Base-by-base conservation (phyloP, 2,888 invertebrate species). In the Drosophila picticornis region DNA sequence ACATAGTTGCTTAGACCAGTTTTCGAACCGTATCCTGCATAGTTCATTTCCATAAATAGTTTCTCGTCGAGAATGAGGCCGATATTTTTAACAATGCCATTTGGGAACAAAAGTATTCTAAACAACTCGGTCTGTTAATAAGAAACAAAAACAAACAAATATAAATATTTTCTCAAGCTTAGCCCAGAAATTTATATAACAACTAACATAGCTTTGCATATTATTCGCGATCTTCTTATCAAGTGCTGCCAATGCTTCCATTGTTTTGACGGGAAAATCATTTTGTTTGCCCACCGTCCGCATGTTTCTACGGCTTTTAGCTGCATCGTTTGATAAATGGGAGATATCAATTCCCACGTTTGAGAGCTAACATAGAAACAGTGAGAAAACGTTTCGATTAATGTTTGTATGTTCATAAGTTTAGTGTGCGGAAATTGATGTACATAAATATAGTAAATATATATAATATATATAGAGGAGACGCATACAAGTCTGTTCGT, bases 1-100 rank as follows among this genome's bases (percentile, higher is more conserved):
- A n/a, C n/a, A 29, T 57, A 57, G 40, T 43, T 40, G 16, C 31
- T 57, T 22, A 57, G 16, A 2, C 57, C 57, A 31, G 40, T 43
- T 31, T 57, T 57, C 10, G 40, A 43, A 11, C 43, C 31, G 19
- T 31, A 43, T 43, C 57, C 57, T 19, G 40, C 31, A 57, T 57
- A 57, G 19, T 57, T 57, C 31, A 57, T 57, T 10, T 57, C 57
- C 57, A 57, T 57, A 11, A 43, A 43, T 4, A 57, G 16, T 31
- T 57, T 22, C 31, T 57, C n/a, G 22, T 57, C 57, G 43, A 57
- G 29, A 43, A 57, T 57, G 22, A 40, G 57, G 22, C 31, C 40
- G 6, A 57, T 57, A 48, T 48, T 60, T 51, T 36, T 50, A 36
- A 60, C 36, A 51, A 57, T 31, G 2, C 57, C 57, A 31, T 43